phyloP scores from a whole-genome alignment of 1,140 invertebrate species.

The Listronotus oregonensis region DNA sequence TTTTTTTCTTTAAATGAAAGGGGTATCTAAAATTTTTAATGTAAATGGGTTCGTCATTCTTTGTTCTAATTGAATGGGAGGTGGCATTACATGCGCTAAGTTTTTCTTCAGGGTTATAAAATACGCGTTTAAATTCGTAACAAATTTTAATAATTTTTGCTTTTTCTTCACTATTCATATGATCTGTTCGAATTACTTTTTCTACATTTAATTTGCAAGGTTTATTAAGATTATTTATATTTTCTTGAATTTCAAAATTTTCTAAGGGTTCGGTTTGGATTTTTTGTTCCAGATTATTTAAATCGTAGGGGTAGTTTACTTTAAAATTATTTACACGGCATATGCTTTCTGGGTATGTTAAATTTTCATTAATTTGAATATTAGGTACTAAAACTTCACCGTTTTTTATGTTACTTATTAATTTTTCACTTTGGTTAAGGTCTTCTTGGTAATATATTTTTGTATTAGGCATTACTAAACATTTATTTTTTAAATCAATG shows the following conservation, averaged over 20 bases:
- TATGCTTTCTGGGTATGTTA: conserved; percentile 1
- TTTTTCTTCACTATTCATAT: conserved; percentile 21
- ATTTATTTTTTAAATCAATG: conserved; percentile 11
- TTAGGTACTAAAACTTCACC: conserved; percentile 5
- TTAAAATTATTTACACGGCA: conserved; percentile 12
- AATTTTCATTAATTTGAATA: conserved; percentile 5
- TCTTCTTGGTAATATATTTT: conserved; percentile 19
- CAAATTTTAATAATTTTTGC: conserved; percentile 11
- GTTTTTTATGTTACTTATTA: conserved; percentile 12
- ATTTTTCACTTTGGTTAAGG: conserved; percentile 2
- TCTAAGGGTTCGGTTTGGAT: neutral
- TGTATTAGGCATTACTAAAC: neutral
- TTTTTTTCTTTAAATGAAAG: conserved; percentile 12
- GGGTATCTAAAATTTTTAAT: conserved; percentile 4
- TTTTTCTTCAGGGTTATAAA: conserved; percentile 12
- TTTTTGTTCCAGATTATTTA: conserved; percentile 6
- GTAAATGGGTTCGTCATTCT: conserved; percentile 4
- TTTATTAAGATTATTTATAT: neutral
- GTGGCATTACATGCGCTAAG: conserved; percentile 4
- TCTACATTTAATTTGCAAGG: neutral
- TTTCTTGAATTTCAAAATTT: conserved; percentile 2
- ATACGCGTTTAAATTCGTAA: conserved; percentile 6
- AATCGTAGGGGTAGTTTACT: conserved; percentile 15
- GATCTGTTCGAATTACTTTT: conserved; percentile 11
- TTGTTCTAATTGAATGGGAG: conserved; percentile 16